phyloP scores from a whole-genome alignment of 2,113 vertebrate species.

The Menidia beryllina region DNA sequence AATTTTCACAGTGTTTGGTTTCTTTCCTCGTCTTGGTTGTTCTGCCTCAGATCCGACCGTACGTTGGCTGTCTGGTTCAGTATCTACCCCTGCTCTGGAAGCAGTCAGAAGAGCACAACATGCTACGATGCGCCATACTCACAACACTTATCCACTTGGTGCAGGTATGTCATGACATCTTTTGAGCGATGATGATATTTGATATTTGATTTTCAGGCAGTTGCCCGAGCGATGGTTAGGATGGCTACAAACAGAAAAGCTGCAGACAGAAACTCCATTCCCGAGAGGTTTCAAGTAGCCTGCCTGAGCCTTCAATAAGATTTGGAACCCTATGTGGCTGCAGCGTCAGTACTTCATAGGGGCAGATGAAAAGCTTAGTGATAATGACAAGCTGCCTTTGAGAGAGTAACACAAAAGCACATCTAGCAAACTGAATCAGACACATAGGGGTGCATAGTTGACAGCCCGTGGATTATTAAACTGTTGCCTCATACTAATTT shows the following conservation, averaged over 20 bases:
- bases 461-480: conserved; percentile 17
- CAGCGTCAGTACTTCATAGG: conserved; percentile 23
- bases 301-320: conserved; percentile 24
- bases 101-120: conserved; percentile 98
- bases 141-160: conserved; percentile 94
- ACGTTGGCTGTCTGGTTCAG: conserved; percentile 93
- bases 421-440: conserved; percentile 46
- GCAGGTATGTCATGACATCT: conserved; percentile 83
- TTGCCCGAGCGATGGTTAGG: not conserved
- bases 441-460: conserved; percentile 7
- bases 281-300: conserved; percentile 1
- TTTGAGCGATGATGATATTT: not conserved
- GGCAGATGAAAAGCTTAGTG: conserved; percentile 35
- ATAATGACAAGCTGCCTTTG: conserved; percentile 33
- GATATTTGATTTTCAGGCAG: not conserved
- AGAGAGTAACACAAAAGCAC: conserved; percentile 34
- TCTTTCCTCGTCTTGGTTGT: not conserved
- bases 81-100: conserved; percentile 98
- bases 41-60: conserved; percentile 87
- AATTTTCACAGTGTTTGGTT: not conserved
- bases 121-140: conserved; percentile 97
- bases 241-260: conserved; percentile 3
- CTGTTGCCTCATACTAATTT: conserved; percentile 15
- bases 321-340: conserved; percentile 25
- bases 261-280: not conserved